Conservation (phyloP, 2,797 vertebrate genomes). For the Ficedula albicollis region DNA sequence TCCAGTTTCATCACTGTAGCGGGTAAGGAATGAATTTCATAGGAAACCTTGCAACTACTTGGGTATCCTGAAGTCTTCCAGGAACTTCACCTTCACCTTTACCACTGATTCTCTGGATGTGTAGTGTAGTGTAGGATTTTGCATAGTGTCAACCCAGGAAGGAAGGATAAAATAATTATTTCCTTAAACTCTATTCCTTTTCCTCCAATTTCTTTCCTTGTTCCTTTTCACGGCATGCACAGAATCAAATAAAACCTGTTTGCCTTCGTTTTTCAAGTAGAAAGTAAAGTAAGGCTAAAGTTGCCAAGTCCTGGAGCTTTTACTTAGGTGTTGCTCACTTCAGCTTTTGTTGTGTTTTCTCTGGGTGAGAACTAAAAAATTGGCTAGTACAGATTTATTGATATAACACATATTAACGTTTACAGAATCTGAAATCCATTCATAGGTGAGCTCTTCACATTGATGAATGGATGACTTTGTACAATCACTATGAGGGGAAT, state of each 20-base stretch:
- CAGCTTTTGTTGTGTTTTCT: neutral
- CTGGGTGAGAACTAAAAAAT: neutral
- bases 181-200: neutral
- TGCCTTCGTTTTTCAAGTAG: neutral
- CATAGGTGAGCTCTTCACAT: neutral
- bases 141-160: neutral
- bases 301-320: neutral
- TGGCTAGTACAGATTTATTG: neutral
- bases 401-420: neutral
- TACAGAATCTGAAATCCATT: constrained; percentile 27
- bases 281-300: neutral
- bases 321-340: neutral
- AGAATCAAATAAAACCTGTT: neutral
- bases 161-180: neutral
- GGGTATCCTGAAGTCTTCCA: neutral
- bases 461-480: neutral
- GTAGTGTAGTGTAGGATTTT: neutral
- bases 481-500: neutral
- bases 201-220: neutral
- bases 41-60: neutral
- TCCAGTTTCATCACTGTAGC: neutral
- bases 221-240: neutral
- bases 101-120: accelerated
- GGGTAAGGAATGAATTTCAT: neutral
- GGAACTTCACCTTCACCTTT: neutral